Base-by-base conservation (phyloP, 2,888 invertebrate species). In the Drosophila antonietae region DNA sequence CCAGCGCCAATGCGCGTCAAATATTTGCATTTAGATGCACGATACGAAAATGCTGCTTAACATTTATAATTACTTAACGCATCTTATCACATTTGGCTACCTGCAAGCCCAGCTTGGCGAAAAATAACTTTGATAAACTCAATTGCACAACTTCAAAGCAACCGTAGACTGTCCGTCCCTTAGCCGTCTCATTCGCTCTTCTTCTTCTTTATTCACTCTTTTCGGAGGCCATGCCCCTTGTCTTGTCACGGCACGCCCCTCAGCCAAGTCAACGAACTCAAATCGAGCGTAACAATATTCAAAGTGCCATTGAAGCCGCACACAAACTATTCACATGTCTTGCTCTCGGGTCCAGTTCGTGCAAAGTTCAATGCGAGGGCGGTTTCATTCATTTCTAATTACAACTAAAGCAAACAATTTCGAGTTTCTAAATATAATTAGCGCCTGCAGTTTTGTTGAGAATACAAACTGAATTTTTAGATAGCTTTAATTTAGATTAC, bases 1-100 rank as follows among this genome's bases (percentile, higher is more conserved):
- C 61, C 81, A 68, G 81, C 75, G 66, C 75, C 75, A 76, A 81
- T 78, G 80, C 84, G 88, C 84, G 86, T 85, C 80, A 87, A 87
- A 89, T 89, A 89, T 89, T 89, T 87, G 89, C 86, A 87, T 87
- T 89, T 82, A 89, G 89, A 89, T 81, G 82, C 82, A 75, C 73
- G 87, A 88, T 86, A 88, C 74, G 49, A 61, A 33, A 57, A 56
- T 68, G 64, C 71, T 80, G 70, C 68, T 60, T 73, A 86, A 86
- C 85, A 88, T 88, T 89, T 87, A 89, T 87, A 87, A 87, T 87
- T 89, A 87, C 86, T 89, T 89, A 87, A 87, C 86, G 84, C 85
- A 82, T 73, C 89, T 85, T 85, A 85, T 85, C 84, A 79, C 37
- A 44, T 37, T 60, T 58, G 58, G 71, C 85, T 72, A 81, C 83